Conservation (phyloP, 2,113 vertebrate species). For the Elaphurus davidianus region DNA sequence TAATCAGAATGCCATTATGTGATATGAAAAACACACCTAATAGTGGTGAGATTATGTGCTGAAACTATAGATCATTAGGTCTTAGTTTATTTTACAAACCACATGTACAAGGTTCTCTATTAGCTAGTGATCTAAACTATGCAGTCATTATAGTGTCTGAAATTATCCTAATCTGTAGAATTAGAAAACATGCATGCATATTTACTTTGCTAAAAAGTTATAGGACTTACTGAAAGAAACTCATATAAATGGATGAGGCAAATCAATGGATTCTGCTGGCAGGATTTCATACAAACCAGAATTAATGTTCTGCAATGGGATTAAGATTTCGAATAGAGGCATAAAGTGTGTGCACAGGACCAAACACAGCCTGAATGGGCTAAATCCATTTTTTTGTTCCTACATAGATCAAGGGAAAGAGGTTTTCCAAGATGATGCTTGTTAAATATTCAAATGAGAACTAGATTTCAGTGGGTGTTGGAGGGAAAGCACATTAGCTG, state of each 20-base stretch:
- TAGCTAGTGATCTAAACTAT: background rate
- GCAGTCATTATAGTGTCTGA: background rate
- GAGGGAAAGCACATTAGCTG: slow-evolving; percentile 33
- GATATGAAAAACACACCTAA: background rate
- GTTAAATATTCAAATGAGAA: slow-evolving; percentile 69
- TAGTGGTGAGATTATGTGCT: background rate
- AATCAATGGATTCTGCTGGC: background rate
- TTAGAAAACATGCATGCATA: background rate
- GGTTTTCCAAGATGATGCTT: slow-evolving; percentile 57
- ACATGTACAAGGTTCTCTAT: background rate
- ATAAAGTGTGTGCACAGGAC: slow-evolving; percentile 31
- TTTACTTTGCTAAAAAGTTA: background rate
- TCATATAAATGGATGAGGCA: slow-evolving; percentile 20
- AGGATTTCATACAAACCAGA: background rate
- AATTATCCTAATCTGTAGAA: slow-evolving; percentile 37
- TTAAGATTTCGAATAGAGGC: slow-evolving; percentile 22
- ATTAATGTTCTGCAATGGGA: slow-evolving; percentile 15
- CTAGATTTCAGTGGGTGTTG: slow-evolving; percentile 6
- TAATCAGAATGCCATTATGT: background rate
- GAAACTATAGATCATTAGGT: background rate
- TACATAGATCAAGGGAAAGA: slow-evolving; percentile 50
- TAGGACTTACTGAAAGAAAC: background rate
- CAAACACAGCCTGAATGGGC: slow-evolving; percentile 21
- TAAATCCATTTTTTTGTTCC: slow-evolving; percentile 45
- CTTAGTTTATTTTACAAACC: background rate